phyloP scores from a whole-genome alignment of 2,888 invertebrate genomes.

The Gerris lacustris region DNA sequence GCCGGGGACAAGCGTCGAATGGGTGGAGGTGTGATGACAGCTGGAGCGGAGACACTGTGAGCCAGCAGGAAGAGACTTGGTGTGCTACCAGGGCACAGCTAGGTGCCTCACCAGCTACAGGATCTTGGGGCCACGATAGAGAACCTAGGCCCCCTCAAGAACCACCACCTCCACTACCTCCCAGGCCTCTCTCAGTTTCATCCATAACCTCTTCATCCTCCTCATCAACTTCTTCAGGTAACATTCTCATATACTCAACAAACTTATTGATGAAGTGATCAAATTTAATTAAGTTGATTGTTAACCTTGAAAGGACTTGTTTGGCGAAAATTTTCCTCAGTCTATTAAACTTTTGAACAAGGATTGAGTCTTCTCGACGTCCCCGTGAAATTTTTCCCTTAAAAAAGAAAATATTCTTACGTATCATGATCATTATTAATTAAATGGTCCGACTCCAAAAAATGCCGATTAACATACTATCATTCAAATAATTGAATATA shows the following conservation, averaged over 20 bases:
- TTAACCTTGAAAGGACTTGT: no score
- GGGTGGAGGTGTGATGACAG: constrained; percentile 8
- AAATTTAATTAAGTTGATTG: no score
- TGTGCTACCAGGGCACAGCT: constrained; percentile 12
- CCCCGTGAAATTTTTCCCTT: no score
- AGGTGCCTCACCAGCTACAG: constrained; percentile 17
- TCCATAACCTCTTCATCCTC: constrained; percentile 55
- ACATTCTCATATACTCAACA: constrained; percentile 6
- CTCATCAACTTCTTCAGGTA: constrained; percentile 35
- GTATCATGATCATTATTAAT: no score
- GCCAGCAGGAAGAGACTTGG: constrained; percentile 11
- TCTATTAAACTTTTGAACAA: no score
- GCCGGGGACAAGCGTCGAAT: constrained; percentile 32
- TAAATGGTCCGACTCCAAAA: no score
- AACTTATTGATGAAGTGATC: no score
- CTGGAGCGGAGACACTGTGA: constrained; percentile 9
- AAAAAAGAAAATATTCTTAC: no score
- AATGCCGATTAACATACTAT: no score
- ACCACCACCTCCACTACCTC: constrained; percentile 25
- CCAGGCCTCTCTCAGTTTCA: constrained; percentile 58
- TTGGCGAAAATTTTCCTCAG: no score
- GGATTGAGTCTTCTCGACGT: no score
- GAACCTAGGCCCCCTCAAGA: constrained; percentile 3
- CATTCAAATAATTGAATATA: no score
- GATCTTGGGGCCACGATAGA: constrained; percentile 1